Base-by-base conservation (phyloP, 2,113 vertebrate genomes). In the Regulus satrapa region DNA sequence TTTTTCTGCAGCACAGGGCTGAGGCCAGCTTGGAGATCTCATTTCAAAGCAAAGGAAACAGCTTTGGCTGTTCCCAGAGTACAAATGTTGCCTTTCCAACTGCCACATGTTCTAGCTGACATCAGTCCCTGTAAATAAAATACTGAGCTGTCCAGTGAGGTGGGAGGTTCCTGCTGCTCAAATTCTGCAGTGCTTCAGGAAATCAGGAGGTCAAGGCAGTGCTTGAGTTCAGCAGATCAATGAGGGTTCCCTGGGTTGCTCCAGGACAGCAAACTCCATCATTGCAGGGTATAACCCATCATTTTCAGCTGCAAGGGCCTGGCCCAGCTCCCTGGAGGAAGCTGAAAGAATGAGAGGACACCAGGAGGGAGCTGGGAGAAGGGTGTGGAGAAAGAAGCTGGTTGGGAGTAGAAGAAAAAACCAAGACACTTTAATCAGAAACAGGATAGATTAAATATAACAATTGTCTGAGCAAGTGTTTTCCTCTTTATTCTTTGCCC, bases 61-160 rank as follows among this genome's bases (percentile, higher is more conserved):
- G 43, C 49, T 87, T 91, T 64, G 80, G 59, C 64, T 83, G 19
- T 80, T 95, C 34, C 67, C 88, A 73, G 55, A 92, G 54, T 12
- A 59, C 64, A 89, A 67, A 92, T 38, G 20, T 43, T 90, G 77
- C 24, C 89, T 61, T 83, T 91, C 80, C 89, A 88, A 59, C 15
- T 93, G 93, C 88, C 95, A 96, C 77, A 72, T 94, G 82, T 95
- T 85, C 3, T 46, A 58, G 68, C 48, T 92, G 94, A 78, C 94
- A 75, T 75, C 85, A 88, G 32, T 15, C 52, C 43, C 55, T 83
- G 41, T 34, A 34, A 82, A 83, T 62, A 40, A 67, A 72, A 13
- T 5, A 12, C 43, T 55, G 32, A 2, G 2, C 29, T 78, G 46
- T 55, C n/a, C 58, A 58, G 26, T 64, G 63, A 85, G 63, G 36